phyloP scores from a whole-genome alignment of 2,113 vertebrate genomes.

The Gymnogyps californianus region DNA sequence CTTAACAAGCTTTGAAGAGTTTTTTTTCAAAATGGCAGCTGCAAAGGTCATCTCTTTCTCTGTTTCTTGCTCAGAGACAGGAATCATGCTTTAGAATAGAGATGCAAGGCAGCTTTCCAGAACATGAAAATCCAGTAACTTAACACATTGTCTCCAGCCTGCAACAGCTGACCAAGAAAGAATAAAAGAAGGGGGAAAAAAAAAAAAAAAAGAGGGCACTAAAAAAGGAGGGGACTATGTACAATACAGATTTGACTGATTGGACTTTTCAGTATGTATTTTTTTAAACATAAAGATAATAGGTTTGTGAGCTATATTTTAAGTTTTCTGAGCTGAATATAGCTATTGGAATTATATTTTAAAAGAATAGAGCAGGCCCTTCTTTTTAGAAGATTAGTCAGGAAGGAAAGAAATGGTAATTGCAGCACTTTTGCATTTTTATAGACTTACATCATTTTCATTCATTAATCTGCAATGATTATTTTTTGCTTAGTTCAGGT shows the following conservation, averaged over 20 bases:
- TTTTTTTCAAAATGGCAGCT: slow-evolving; percentile 39
- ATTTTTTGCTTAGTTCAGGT: not conserved
- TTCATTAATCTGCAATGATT: not conserved
- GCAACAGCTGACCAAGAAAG: not conserved
- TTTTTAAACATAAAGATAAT: not conserved
- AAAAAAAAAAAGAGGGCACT: too few species aligned
- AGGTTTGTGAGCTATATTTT: not conserved
- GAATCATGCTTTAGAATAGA: not conserved
- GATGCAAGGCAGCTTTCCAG: not conserved
- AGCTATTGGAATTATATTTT: not conserved
- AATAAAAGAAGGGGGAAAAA: rapidly evolving
- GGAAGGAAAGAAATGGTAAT: not conserved
- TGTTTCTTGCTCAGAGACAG: not conserved
- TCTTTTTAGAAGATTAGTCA: not conserved
- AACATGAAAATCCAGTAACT: not conserved
- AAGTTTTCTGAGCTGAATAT: not conserved
- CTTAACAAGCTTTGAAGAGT: not conserved
- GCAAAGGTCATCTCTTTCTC: not conserved
- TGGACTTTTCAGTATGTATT: not conserved
- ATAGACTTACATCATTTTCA: not conserved
- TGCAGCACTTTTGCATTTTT: not conserved
- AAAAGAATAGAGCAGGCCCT: not conserved
- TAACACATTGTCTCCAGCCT: not conserved
- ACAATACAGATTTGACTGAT: not conserved
- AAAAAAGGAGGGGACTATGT: rapidly evolving